A percentile compares a stretch with the other conserved stretches of the same genome.
These are phyloP conservation scores for Nematolebias whitei DNA, from an alignment of 2,113 vertebrate genomes.

Conservation along the genomic window DNA sequence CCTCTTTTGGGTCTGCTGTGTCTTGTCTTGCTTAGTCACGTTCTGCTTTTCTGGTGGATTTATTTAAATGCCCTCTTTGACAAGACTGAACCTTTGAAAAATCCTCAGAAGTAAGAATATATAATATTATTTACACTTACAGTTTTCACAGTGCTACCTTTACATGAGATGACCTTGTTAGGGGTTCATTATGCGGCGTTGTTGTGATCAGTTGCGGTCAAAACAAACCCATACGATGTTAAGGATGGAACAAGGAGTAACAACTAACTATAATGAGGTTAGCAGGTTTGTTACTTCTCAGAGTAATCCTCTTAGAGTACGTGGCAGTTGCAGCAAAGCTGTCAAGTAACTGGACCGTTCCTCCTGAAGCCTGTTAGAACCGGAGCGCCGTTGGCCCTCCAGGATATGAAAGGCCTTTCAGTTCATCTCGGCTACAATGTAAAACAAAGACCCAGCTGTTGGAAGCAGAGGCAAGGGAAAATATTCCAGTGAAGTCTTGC, in stretches of 20 bases:
- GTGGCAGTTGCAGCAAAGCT: constrained; percentile 44
- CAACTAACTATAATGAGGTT: constrained; percentile 62
- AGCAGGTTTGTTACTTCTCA: constrained; percentile 59
- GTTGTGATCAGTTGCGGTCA: constrained; percentile 22
- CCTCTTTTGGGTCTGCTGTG: background rate
- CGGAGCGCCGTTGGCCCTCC: constrained; percentile 8
- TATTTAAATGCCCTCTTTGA: no score
- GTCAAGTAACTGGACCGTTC: constrained; percentile 57
- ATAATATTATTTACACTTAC: no score
- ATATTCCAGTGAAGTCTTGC: background rate
- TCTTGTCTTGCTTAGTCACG: no score
- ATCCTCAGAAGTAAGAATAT: no score
- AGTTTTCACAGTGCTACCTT: no score
- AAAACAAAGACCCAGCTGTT: background rate
- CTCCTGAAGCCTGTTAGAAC: constrained; percentile 52
- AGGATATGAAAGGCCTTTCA: constrained; percentile 18
- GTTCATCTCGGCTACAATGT: background rate
- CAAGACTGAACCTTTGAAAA: no score
- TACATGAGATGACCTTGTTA: no score
- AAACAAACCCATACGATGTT: constrained; percentile 59
- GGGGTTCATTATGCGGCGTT: background rate
- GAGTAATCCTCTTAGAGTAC: constrained; percentile 75
- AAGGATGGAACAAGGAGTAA: constrained; percentile 5
- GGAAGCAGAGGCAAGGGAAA: background rate
- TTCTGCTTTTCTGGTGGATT: no score